phyloP scores from a whole-genome alignment of 2,113 vertebrate species.

The Beaufortia kweichowensis region DNA sequence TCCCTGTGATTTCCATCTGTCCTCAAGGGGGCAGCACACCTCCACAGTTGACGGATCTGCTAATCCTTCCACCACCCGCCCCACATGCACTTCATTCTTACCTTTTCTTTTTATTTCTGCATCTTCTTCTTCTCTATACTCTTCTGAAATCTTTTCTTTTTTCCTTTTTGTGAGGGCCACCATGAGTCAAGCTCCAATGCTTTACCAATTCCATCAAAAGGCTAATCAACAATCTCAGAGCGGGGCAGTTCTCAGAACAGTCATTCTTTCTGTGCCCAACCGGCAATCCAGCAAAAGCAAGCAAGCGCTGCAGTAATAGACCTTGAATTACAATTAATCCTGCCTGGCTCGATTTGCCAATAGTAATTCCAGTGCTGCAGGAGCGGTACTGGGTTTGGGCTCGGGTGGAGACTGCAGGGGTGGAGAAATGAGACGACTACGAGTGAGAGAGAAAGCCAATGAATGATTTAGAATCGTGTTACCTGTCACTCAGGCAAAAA shows the following conservation, averaged over 20 bases:
- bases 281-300: slow-evolving; percentile 53
- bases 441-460: slow-evolving; percentile 22
- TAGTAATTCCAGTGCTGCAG: slow-evolving; percentile 57
- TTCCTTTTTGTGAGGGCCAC: slow-evolving; percentile 53
- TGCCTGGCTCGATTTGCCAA: slow-evolving; percentile 67
- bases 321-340: slow-evolving; percentile 73
- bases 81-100: slow-evolving; percentile 34
- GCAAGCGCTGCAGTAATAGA: slow-evolving; percentile 64
- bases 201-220: slow-evolving; percentile 74
- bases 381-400: slow-evolving; percentile 25
- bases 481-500: slow-evolving; percentile 56
- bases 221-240: slow-evolving; percentile 66
- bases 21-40: slow-evolving; percentile 72
- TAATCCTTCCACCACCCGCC: background rate
- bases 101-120: slow-evolving; percentile 23
- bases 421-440: background rate
- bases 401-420: slow-evolving; percentile 27
- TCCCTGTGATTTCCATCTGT: slow-evolving; percentile 1
- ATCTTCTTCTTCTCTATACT: slow-evolving; percentile 11
- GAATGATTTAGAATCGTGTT: slow-evolving; percentile 49
- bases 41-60: slow-evolving; percentile 54
- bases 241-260: slow-evolving; percentile 54
- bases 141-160: slow-evolving; percentile 20
- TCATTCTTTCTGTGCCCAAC: slow-evolving; percentile 35
- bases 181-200: slow-evolving; percentile 63